Conservation (phyloP, 2,797 vertebrate species). For the Manis javanica region DNA sequence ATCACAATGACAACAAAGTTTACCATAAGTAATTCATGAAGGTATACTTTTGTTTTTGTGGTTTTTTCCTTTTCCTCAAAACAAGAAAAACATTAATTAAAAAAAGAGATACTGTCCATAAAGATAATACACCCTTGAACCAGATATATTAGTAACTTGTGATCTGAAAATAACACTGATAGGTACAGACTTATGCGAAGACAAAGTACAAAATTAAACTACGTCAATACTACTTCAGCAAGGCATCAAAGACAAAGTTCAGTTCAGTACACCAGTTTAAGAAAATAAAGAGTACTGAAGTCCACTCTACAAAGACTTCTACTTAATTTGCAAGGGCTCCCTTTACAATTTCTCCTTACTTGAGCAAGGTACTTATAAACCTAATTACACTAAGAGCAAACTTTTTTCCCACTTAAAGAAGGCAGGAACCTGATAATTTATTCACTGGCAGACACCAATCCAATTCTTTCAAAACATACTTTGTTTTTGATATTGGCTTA, state of each 20-base stretch:
- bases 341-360: neutral
- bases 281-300: neutral
- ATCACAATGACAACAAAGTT: neutral
- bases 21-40: neutral
- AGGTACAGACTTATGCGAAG: neutral
- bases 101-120: neutral
- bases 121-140: neutral
- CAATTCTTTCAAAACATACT: neutral
- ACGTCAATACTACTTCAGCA: slow-evolving; percentile 19
- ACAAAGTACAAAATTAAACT: slow-evolving; percentile 31
- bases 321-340: neutral
- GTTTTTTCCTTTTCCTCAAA: slow-evolving; percentile 8
- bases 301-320: neutral
- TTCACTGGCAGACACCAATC: slow-evolving; percentile 2
- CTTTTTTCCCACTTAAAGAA: neutral
- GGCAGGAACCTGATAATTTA: neutral
- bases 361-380: neutral
- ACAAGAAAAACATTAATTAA: neutral
- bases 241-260: neutral
- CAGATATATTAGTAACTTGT: neutral
- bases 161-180: neutral
- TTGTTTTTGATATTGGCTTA: neutral
- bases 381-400: slow-evolving; percentile 5
- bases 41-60: neutral
- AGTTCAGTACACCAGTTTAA: neutral